Conservation (phyloP, 1,140 invertebrate genomes). For the Cylas formicarius region DNA sequence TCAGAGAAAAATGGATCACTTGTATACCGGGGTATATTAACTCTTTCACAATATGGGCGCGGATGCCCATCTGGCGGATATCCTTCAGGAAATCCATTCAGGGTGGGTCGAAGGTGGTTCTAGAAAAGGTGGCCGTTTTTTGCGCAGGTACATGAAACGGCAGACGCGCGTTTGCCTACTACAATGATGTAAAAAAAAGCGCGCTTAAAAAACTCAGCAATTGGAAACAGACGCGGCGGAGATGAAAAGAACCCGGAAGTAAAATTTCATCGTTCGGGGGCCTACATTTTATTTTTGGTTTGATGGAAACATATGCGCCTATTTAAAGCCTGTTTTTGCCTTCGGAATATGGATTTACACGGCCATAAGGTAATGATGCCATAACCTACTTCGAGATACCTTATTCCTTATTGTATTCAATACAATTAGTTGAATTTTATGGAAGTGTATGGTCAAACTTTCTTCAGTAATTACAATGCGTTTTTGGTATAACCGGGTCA, state of each 20-base stretch:
- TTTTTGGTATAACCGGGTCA: no score
- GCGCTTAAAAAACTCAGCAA: no score
- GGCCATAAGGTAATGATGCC: no score
- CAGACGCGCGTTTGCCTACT: constrained; percentile 18
- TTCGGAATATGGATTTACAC: no score
- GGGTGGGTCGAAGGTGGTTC: constrained; percentile 25
- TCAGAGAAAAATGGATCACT: no score
- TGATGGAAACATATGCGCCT: constrained; percentile 17
- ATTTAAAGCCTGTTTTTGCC: constrained; percentile 16
- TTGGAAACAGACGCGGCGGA: constrained; percentile 4
- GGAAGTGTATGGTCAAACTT: no score
- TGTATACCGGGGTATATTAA: no score
- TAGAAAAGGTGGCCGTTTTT: constrained; percentile 23
- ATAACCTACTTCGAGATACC: no score
- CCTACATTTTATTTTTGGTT: constrained; percentile 17
- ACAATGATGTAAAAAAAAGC: constrained; percentile 14
- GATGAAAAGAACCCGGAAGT: constrained; percentile 20
- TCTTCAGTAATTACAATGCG: no score
- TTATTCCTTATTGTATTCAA: no score
- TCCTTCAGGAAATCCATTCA: constrained; percentile 24
- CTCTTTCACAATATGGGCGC: no score
- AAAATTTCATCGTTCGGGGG: constrained; percentile 13
- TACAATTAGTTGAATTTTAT: no score
- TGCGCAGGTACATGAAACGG: constrained; percentile 18
- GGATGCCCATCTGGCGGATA: constrained; percentile 26